These are phyloP conservation scores for Chaitophorus viminalis DNA, from an alignment of 2,888 invertebrate genomes.

Conservation along the genomic window DNA sequence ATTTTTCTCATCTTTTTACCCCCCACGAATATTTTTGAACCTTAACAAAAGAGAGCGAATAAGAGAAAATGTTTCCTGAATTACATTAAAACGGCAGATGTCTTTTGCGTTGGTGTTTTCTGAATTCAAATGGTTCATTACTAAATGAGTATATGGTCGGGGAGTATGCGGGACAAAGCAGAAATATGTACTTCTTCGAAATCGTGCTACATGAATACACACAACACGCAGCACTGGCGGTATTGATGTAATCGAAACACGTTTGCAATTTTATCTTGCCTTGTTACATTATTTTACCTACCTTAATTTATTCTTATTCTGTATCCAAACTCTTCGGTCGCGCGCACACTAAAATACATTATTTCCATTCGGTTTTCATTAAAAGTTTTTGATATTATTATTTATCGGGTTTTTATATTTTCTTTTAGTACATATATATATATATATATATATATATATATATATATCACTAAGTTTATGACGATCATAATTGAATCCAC, in stretches of 20 bases:
- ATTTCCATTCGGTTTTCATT: not conserved
- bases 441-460: no score
- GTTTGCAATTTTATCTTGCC: conserved; percentile 59
- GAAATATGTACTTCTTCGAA: conserved; percentile 25
- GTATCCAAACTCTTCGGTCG: not conserved
- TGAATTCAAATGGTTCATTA: conserved; percentile 58
- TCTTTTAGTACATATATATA: no score
- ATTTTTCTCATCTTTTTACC: conserved; percentile 2
- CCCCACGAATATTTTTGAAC: not conserved
- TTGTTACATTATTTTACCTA: not conserved
- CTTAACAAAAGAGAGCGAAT: not conserved
- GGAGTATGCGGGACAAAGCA: no score
- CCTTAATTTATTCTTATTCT: not conserved
- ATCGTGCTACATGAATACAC: not conserved
- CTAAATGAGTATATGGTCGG: not conserved
- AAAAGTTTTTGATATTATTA: no score
- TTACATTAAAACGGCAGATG: conserved; percentile 45
- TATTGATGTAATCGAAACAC: conserved; percentile 59
- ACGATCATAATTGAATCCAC: no score
- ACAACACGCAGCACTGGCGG: not conserved
- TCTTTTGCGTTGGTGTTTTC: conserved; percentile 31
- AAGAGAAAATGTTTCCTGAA: conserved; percentile 35
- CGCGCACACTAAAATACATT: not conserved
- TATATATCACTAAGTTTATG: no score
- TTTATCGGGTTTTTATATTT: not conserved